A percentile compares a stretch with the other conserved stretches of the same genome.
These are phyloP conservation scores for Chironomus striatipennis DNA, from an alignment of 1,140 invertebrate species.

Conservation along the genomic window DNA sequence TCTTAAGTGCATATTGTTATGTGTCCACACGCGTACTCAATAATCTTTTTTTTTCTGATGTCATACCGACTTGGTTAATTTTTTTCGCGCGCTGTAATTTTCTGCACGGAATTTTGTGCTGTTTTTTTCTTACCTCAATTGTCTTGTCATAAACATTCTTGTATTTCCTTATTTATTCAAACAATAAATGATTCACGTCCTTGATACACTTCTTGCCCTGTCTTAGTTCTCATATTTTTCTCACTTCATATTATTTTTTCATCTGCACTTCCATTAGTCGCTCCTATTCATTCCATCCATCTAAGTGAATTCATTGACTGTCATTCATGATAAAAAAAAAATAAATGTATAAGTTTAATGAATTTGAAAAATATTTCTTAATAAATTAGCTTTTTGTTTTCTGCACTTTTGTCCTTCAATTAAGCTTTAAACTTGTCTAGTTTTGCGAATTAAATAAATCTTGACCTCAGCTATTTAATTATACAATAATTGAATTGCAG, in stretches of 20 bases:
- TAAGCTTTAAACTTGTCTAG: not conserved
- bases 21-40: not conserved
- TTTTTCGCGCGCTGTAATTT: not conserved
- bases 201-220: not conserved
- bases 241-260: no score
- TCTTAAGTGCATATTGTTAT: not conserved
- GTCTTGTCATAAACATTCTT: not conserved
- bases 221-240: no score
- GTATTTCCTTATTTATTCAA: conserved; percentile 6
- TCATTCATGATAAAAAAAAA: not conserved
- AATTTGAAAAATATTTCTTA: not conserved
- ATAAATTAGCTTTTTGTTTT: not conserved
- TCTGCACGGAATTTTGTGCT: not conserved
- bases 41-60: no score
- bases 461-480: conserved; percentile 10
- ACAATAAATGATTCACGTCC: not conserved
- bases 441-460: not conserved
- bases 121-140: not conserved
- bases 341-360: not conserved
- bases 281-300: no score
- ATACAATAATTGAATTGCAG: no score
- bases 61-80: no score
- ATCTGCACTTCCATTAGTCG: no score
- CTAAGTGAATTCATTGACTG: not conserved
- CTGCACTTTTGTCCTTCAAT: conserved; percentile 4